Conservation (phyloP, 2,888 invertebrate genomes). For the Microctonus brassicae region DNA sequence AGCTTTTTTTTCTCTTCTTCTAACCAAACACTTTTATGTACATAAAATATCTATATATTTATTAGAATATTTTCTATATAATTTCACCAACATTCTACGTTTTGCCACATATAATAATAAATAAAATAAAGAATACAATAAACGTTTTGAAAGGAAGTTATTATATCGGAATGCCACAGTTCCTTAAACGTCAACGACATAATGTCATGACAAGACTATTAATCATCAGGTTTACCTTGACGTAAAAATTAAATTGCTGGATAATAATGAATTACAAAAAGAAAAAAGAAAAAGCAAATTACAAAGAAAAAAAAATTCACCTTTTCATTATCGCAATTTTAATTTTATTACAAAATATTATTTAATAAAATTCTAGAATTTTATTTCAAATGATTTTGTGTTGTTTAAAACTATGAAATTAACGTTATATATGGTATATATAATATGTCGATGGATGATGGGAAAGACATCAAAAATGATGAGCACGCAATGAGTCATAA, state of each 20-base stretch:
- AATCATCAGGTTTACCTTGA: conserved; percentile 33
- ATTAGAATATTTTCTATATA: neutral
- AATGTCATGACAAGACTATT: conserved; percentile 32
- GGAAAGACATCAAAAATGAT: conserved; percentile 6
- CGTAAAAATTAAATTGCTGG: conserved; percentile 17
- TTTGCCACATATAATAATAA: conserved; percentile 4
- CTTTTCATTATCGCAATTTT: neutral
- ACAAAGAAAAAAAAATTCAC: conserved; percentile 2
- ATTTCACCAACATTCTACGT: neutral
- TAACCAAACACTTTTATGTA: neutral
- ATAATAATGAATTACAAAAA: neutral
- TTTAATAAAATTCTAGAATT: conserved; percentile 9
- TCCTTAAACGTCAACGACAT: conserved; percentile 42
- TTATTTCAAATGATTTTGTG: conserved; percentile 1
- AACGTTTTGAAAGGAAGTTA: conserved; percentile 49
- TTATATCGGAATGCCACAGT: conserved; percentile 51
- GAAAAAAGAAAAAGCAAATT: neutral
- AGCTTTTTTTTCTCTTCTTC: neutral
- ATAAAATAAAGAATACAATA: conserved; percentile 1
- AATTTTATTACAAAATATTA: no score
- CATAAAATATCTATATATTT: neutral
- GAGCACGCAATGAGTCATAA: conserved; percentile 37
- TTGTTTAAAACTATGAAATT: no score
- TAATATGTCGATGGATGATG: conserved; percentile 19
- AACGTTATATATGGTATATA: no score